Evolutionary conservation across 2,888 invertebrate species (phyloP).

Genomic region (Chrysolina haemoptera): DNA sequence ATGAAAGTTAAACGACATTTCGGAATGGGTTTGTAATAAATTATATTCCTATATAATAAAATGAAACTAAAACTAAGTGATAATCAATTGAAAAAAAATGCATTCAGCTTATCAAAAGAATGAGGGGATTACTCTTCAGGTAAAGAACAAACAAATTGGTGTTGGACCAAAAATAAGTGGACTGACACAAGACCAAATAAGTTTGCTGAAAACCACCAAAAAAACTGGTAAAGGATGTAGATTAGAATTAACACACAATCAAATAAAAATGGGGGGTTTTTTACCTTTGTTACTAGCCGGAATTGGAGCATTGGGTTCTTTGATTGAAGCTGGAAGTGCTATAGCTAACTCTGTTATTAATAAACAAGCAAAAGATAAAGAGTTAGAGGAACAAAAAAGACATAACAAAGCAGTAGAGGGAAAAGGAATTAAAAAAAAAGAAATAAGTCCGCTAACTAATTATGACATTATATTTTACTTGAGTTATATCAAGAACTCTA

Average conservation of each 20-base stretch:
- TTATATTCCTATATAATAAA: slow-evolving; percentile 19
- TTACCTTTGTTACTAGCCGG: slow-evolving; percentile 23
- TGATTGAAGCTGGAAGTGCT: slow-evolving; percentile 25
- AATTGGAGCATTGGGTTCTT: slow-evolving; percentile 23
- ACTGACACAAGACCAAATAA: background rate
- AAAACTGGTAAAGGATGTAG: slow-evolving; percentile 16
- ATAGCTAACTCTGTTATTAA: slow-evolving; percentile 15
- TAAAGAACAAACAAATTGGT: slow-evolving; percentile 21
- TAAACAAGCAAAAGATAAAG: slow-evolving; percentile 22
- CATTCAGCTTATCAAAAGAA: slow-evolving; percentile 21
- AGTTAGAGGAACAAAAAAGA: slow-evolving; percentile 21
- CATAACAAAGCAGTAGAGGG: slow-evolving; percentile 2
- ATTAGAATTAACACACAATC: slow-evolving; percentile 13
- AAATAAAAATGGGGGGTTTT: slow-evolving; percentile 21
- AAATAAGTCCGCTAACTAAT: slow-evolving; percentile 18
- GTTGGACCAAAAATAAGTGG: background rate
- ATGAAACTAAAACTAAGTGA: slow-evolving; percentile 14
- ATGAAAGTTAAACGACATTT: slow-evolving; percentile 23
- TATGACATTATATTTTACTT: slow-evolving; percentile 25
- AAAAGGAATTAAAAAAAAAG: background rate
- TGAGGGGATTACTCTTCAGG: slow-evolving; percentile 22
- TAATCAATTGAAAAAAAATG: slow-evolving; percentile 22
- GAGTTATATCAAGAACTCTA: slow-evolving; percentile 16
- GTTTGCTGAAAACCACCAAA: slow-evolving; percentile 5
- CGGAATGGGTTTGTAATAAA: slow-evolving; percentile 26